Conservation (phyloP, 2,888 invertebrate species). For the Athrips mouffetella region DNA sequence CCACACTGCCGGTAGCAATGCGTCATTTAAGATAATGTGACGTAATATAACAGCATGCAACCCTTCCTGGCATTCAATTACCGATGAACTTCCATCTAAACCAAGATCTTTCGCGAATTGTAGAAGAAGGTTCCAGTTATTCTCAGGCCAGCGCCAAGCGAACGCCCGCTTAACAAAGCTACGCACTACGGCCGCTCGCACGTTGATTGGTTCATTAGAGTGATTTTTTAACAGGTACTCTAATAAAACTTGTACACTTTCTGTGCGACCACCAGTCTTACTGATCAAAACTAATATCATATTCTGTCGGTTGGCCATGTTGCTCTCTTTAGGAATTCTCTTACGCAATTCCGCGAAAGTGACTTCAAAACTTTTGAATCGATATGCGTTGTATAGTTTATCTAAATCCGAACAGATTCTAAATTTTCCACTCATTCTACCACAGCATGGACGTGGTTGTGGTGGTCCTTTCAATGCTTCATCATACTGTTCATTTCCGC, state of each 20-base stretch:
- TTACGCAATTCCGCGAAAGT: slow-evolving; percentile 45
- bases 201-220: slow-evolving; percentile 47
- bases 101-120: slow-evolving; percentile 49
- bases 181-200: slow-evolving; percentile 51
- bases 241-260: slow-evolving; percentile 40
- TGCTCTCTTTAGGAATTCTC: no score
- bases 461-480: no score
- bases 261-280: slow-evolving; percentile 48
- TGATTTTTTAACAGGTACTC: slow-evolving; percentile 38
- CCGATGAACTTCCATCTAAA: slow-evolving; percentile 42
- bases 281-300: slow-evolving; percentile 59
- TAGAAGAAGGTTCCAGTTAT: slow-evolving; percentile 43
- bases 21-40: slow-evolving; percentile 32
- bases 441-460: no score
- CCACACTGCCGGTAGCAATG: slow-evolving; percentile 28
- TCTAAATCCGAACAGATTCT: no score
- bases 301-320: slow-evolving; percentile 41
- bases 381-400: slow-evolving; percentile 47
- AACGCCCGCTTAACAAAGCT: slow-evolving; percentile 53
- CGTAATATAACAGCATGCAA: slow-evolving; percentile 52
- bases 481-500: no score
- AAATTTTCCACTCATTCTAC: no score
- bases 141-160: slow-evolving; percentile 48
- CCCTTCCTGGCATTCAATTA: slow-evolving; percentile 47
- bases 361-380: slow-evolving; percentile 46